Evolutionary conservation across 2,797 vertebrate genomes (phyloP), one percentile per base, ranked within the genome.

Genomic region (Esox masquinongy): DNA sequence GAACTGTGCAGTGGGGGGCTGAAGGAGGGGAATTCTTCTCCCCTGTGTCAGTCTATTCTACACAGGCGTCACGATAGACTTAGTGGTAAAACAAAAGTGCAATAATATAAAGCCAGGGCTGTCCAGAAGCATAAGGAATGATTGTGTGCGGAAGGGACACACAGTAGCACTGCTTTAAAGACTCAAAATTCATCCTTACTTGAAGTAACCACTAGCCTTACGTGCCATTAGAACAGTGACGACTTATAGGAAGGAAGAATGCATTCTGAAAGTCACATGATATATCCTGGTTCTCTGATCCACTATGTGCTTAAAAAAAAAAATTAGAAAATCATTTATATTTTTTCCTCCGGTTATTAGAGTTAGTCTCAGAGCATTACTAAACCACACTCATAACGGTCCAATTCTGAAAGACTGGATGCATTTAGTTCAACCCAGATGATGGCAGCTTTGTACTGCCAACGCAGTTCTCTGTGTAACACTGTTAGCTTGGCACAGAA

Each of bases 1-100:
- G 93, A 93, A 90, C 91, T 96, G 95, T 96, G 94, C 93, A 94
- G 36, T 39, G 36, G 36, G 36, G 95, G 90, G 39, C 78, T 74
- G 81, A 88, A 78, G 69, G 47, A 86, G 53, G 72, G 36, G 31
- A 36, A 50, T 91, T 88, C 68, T 91, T 88, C 68, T 70, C 14
- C 92, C 90, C 91, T 88, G 85, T 90, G 88, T 91, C 90, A 47
- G 43, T 47, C 43, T 89, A 83, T 75, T 78, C 92, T 87, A 90
- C 84, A 89, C 88, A 88, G 69, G 92, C 94, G 93, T 92, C 85
- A 90, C 90, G 82, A 90, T 86, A 80, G 76, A 68, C 83, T 90
- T 76, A 86, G 89, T 91, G 11, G 91, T 67, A 79, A 73, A 59
- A 66, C 74, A 79, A 67, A 66, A 15, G 63, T 66, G 79, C 26